Evolutionary conservation across 2,113 vertebrate genomes (phyloP).

Genomic region (Thalassarche chlororhynchos): DNA sequence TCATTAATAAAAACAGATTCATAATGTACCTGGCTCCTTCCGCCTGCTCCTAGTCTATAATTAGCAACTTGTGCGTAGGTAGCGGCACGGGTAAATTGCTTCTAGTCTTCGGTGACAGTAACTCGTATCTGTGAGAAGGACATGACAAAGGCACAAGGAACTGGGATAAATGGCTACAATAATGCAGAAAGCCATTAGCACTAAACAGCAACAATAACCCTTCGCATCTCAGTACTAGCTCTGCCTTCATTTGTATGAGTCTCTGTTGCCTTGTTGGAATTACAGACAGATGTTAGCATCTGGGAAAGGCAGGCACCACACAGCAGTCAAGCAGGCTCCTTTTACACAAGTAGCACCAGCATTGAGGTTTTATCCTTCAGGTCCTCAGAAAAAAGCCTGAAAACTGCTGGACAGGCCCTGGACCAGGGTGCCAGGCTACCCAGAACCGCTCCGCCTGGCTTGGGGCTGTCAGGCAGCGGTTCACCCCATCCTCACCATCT

Average conservation of each 20-base stretch:
- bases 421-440: background rate
- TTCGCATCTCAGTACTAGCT: background rate
- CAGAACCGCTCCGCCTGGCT: background rate
- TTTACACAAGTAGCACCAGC: background rate
- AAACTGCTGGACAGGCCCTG: background rate
- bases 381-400: background rate
- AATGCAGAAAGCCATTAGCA: background rate
- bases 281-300: background rate
- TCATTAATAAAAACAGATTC: conserved; percentile 31
- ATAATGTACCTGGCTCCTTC: background rate
- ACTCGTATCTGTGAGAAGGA: background rate
- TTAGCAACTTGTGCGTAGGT: background rate
- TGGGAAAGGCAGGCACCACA: background rate
- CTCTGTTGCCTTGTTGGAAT: background rate
- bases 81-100: background rate
- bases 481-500: background rate
- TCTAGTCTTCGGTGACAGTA: background rate
- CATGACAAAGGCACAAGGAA: background rate
- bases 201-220: background rate
- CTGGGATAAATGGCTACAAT: background rate
- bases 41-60: background rate
- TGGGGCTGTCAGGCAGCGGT: rapidly evolving
- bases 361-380: background rate
- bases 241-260: background rate
- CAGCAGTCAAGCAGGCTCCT: background rate